Conservation (phyloP, 2,888 invertebrate genomes). For the Idaea dimidiata region DNA sequence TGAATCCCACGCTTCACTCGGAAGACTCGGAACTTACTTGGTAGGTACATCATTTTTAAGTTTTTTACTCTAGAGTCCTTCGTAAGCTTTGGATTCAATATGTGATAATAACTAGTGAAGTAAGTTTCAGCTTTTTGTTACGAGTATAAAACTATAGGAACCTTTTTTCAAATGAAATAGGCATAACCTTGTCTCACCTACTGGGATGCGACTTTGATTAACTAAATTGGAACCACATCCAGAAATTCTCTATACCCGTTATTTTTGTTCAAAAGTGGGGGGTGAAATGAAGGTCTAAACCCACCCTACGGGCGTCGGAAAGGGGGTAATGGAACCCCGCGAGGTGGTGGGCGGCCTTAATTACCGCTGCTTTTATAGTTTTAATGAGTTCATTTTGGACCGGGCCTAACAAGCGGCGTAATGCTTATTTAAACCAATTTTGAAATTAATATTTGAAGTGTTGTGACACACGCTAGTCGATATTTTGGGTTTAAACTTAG, state of each 20-base stretch:
- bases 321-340: conserved; percentile 38
- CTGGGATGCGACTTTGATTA: background rate
- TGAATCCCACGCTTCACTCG: too few relatives aligned
- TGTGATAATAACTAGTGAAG: too few relatives aligned
- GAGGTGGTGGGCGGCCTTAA: conserved; percentile 73
- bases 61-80: too few relatives aligned
- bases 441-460: conserved; percentile 77
- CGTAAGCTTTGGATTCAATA: too few relatives aligned
- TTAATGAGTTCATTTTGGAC: conserved; percentile 87
- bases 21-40: too few relatives aligned
- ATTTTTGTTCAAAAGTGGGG: conserved; percentile 38
- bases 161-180: too few relatives aligned
- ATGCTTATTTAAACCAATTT: conserved; percentile 80
- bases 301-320: conserved; percentile 46
- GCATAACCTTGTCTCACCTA: too few relatives aligned
- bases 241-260: conserved; percentile 24
- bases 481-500: conserved; percentile 20
- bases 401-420: conserved; percentile 82
- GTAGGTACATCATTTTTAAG: too few relatives aligned
- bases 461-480: conserved; percentile 44
- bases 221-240: conserved; percentile 29
- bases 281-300: conserved; percentile 49
- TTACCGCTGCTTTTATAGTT: conserved; percentile 88
- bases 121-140: too few relatives aligned
- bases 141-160: too few relatives aligned